These are phyloP conservation scores for Eulemur albifrons DNA, from an alignment of 2,797 vertebrate species.

Conservation along the genomic window DNA sequence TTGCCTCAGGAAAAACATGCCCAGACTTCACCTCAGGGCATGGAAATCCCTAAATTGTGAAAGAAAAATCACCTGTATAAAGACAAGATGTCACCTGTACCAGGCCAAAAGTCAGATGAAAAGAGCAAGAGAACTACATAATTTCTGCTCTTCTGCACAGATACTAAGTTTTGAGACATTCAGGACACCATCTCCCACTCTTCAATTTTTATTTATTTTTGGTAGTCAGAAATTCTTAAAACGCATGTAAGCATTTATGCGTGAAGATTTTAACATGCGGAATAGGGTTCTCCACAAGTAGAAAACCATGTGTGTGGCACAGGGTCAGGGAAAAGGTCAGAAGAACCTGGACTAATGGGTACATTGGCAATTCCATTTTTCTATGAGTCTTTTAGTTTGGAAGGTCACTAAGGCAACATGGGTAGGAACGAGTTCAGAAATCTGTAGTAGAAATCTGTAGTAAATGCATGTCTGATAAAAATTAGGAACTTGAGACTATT, in stretches of 20 bases:
- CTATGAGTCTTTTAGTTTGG: not conserved
- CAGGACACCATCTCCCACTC: not conserved
- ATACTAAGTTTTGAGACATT: not conserved
- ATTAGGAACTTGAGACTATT: not conserved
- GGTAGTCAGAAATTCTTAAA: slow-evolving; percentile 4
- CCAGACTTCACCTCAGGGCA: not conserved
- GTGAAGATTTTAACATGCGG: not conserved
- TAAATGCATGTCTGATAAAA: not conserved
- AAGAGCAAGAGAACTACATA: not conserved
- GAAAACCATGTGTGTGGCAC: not conserved
- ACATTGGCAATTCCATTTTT: not conserved
- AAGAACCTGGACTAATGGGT: not conserved
- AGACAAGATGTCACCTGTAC: not conserved
- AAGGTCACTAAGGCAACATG: not conserved
- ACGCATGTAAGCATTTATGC: not conserved
- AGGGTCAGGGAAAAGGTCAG: not conserved
- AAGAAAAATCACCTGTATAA: not conserved
- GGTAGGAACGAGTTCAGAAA: not conserved
- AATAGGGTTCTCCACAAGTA: not conserved
- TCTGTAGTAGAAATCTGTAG: not conserved
- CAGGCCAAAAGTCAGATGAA: not conserved
- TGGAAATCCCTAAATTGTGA: not conserved
- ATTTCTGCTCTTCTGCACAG: not conserved
- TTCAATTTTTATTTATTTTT: not conserved
- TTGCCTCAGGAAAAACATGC: not conserved